Conservation (phyloP, 2,113 vertebrate genomes). For the Oenanthe melanoleuca region DNA sequence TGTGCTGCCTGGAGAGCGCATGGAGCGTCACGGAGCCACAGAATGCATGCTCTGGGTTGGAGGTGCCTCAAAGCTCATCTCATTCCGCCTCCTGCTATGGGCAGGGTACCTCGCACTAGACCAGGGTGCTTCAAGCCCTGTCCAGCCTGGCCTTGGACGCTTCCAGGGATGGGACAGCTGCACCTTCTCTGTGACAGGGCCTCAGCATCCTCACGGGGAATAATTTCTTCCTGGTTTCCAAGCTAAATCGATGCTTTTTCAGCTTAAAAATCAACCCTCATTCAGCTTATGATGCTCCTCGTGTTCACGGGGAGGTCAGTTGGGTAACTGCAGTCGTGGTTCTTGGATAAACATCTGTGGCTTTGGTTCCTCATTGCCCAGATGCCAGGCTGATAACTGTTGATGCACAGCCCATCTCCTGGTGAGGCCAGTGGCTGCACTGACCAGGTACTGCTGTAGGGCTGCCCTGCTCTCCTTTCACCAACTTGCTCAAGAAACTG, state of each 20-base stretch:
- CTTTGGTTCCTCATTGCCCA: rapidly evolving
- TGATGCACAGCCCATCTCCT: neutral
- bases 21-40: rapidly evolving
- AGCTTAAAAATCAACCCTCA: neutral
- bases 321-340: rapidly evolving
- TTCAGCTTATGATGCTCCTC: neutral
- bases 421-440: neutral
- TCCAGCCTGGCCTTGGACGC: neutral
- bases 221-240: neutral
- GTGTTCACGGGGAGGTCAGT: rapidly evolving
- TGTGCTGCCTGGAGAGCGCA: rapidly evolving
- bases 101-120: neutral
- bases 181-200: neutral
- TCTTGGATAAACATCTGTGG: neutral
- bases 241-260: neutral
- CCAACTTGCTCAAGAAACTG: neutral
- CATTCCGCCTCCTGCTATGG: neutral
- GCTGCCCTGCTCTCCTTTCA: neutral
- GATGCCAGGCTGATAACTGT: rapidly evolving
- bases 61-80: neutral
- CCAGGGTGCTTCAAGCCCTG: neutral
- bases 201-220: neutral
- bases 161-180: neutral
- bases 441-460: rapidly evolving
- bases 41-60: neutral